Conservation (phyloP, 2,113 vertebrate genomes). For the Nibea albiflora region DNA sequence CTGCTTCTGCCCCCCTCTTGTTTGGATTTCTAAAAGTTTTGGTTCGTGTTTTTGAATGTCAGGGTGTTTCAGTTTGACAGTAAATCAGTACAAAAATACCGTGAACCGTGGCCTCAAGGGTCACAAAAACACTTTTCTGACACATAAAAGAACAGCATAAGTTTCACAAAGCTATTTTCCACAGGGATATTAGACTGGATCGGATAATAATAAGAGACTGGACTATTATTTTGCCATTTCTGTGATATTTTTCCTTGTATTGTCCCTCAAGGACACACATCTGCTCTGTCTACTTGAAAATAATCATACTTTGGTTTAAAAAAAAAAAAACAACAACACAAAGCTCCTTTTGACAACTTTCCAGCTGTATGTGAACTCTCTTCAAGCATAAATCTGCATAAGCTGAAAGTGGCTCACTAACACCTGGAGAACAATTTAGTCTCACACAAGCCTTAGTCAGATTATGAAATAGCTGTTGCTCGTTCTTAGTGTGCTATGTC, state of each 20-base stretch:
- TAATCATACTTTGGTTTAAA: neutral
- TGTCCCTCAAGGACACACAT: neutral
- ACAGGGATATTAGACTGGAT: neutral
- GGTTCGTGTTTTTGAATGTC: neutral
- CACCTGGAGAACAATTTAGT: neutral
- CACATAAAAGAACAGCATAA: neutral
- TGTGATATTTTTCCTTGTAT: neutral
- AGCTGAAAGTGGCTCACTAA: slow-evolving; percentile 11
- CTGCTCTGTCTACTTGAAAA: neutral
- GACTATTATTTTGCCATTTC: neutral
- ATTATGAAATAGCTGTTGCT: slow-evolving; percentile 37
- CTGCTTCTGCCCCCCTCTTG: neutral
- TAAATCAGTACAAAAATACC: neutral
- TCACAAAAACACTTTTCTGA: neutral
- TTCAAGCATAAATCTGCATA: slow-evolving; percentile 15
- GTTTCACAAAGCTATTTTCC: neutral
- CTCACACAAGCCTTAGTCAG: neutral
- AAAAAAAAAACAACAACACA: neutral
- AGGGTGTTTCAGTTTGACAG: neutral
- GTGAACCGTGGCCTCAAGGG: neutral
- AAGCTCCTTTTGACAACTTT: neutral
- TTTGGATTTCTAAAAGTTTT: neutral
- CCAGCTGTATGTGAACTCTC: neutral
- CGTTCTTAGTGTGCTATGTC: neutral
- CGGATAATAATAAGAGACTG: neutral